Conservation (phyloP, 1,140 invertebrate species). For the Trachymyrmex septentrionalis region DNA sequence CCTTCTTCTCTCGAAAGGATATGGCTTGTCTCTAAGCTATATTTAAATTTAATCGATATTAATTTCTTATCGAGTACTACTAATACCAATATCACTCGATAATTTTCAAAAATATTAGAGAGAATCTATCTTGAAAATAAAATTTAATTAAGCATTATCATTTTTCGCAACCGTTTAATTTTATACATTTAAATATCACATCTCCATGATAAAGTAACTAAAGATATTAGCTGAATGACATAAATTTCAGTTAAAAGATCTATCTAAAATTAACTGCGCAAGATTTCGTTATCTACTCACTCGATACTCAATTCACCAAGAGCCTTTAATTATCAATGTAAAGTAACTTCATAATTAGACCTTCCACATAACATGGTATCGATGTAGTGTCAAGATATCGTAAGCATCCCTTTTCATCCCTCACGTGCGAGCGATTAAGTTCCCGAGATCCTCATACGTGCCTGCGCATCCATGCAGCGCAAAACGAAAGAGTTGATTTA, state of each 20-base stretch:
- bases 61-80: neutral
- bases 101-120: constrained; percentile 14
- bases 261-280: constrained; percentile 31
- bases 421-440: constrained; percentile 55
- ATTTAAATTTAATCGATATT: constrained; percentile 1
- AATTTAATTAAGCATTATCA: constrained; percentile 21
- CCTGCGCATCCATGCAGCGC: constrained; percentile 48
- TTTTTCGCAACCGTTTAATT: constrained; percentile 18
- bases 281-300: constrained; percentile 31
- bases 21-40: neutral
- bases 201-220: constrained; percentile 25
- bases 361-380: constrained; percentile 44
- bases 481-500: constrained; percentile 69
- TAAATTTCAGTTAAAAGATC: constrained; percentile 46
- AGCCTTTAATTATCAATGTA: constrained; percentile 63
- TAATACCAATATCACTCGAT: constrained; percentile 6
- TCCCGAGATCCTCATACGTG: constrained; percentile 25
- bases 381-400: constrained; percentile 58
- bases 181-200: neutral
- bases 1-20: constrained; percentile 14
- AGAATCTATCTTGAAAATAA: neutral
- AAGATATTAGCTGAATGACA: constrained; percentile 14
- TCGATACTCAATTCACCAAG: constrained; percentile 16
- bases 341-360: constrained; percentile 61
- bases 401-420: constrained; percentile 48